phyloP scores from a whole-genome alignment of 2,888 invertebrate species.

The Smittia sp. region DNA sequence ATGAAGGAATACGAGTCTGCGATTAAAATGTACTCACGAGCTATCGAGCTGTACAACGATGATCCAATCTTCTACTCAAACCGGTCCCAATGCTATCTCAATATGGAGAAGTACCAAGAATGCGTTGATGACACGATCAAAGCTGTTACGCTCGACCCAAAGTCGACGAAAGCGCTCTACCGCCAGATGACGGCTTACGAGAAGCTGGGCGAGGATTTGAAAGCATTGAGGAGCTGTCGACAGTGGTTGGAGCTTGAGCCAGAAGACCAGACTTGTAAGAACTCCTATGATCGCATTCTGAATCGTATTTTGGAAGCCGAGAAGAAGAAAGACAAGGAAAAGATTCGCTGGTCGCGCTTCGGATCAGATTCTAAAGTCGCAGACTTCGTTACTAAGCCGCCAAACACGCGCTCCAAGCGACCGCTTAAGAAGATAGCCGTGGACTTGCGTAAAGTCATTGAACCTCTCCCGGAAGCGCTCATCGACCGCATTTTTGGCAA shows the following conservation, averaged over 20 bases:
- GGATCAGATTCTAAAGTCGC: conserved; percentile 47
- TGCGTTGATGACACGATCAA: conserved; percentile 69
- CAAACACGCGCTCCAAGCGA: conserved; percentile 49
- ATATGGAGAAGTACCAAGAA: conserved; percentile 66
- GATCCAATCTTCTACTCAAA: conserved; percentile 83
- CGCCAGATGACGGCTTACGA: conserved; percentile 76
- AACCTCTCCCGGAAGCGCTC: conserved; percentile 51
- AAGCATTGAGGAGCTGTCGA: conserved; percentile 70
- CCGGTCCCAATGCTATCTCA: conserved; percentile 81
- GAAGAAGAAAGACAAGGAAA: conserved; percentile 26
- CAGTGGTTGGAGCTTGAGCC: conserved; percentile 75
- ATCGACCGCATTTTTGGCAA: conserved; percentile 52
- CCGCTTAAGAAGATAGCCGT: conserved; percentile 48
- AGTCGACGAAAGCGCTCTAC: conserved; percentile 80
- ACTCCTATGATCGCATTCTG: conserved; percentile 46
- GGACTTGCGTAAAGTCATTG: conserved; percentile 45
- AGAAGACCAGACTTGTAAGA: conserved; percentile 66
- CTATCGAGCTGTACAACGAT: conserved; percentile 76
- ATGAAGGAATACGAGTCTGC: conserved; percentile 80
- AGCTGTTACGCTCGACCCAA: conserved; percentile 73
- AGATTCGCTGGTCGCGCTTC: conserved; percentile 40
- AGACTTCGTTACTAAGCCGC: conserved; percentile 48
- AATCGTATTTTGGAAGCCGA: conserved; percentile 9
- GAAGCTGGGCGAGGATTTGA: conserved; percentile 65
- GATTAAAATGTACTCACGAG: conserved; percentile 79